Base-by-base conservation (phyloP, 2,888 invertebrate species). In the Beris morrisii region DNA sequence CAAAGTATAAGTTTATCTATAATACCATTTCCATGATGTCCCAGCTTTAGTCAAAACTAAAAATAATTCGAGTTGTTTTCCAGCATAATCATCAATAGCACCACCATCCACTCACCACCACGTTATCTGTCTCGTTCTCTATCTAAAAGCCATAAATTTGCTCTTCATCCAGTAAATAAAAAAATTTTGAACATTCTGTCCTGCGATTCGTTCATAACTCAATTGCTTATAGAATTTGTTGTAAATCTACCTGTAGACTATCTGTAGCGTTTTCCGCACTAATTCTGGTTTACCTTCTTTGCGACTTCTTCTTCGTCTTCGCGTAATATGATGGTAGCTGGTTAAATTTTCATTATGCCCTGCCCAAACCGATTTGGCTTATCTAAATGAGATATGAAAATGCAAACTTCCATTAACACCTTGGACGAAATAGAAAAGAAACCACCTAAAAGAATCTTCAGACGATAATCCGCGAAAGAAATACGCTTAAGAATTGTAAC, bases 361-460 rank as follows among this genome's bases (percentile, higher is more conserved):
- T 61, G 50, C 52, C 52, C 38, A 43, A 52, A 46, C 61, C 50
- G 61, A 61, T 61, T 61, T 50, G 38, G 9, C 52, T 61, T 61
- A 61, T 61, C 61, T 61, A 61, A 61, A 50, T 61, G 50, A 61
- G 61, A 61, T 61, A 61, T 61, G 61, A 61, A 61, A 52, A 61
- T 61, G 61, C 61, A 61, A 61, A 61, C 61, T 61, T 61, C 61
- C 61, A 61, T 61, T 61, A 61, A 61, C 61, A 61, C 61, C 61
- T 61, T 52, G 31, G 12, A 4, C 13, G 32, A 31, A n/a, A 11
- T 5, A 4, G n/a, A 54, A 12, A 22, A 12, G 6, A 12, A 31
- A 12, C n/a, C 30, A 11, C 4, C 46, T 28, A n/a, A 30, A n/a
- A 53, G n/a, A 30, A n/a, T 53, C 22, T 13, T 22, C 15, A 22